A percentile compares a stretch with the other conserved stretches of the same genome.
Conservation (phyloP, 2,113 vertebrate species). For the Acanthisitta chloris region DNA sequence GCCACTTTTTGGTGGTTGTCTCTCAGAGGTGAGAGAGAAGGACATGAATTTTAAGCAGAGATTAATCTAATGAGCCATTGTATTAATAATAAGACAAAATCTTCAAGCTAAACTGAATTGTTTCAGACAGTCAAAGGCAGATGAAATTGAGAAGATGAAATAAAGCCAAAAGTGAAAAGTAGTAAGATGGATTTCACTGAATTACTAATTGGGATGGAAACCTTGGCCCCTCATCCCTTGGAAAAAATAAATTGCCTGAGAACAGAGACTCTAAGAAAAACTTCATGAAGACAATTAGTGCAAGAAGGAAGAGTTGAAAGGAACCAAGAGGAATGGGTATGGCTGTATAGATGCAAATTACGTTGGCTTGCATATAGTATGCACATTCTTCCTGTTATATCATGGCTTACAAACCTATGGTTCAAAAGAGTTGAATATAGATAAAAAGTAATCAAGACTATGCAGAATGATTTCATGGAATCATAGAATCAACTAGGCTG, state of each 20-base stretch:
- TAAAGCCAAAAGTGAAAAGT: constrained; percentile 2
- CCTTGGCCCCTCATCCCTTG: neutral
- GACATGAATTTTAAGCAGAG: constrained; percentile 30
- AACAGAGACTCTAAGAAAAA: neutral
- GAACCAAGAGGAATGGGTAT: neutral
- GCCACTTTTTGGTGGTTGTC: neutral
- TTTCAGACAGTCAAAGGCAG: neutral
- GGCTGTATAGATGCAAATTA: neutral
- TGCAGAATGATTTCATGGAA: neutral
- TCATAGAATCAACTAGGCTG: too few species aligned
- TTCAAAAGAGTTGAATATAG: neutral
- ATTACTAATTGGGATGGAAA: neutral
- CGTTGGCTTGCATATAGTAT: neutral
- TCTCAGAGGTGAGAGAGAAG: neutral
- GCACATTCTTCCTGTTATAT: neutral
- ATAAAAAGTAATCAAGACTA: neutral
- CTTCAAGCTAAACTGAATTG: neutral
- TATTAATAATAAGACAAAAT: neutral
- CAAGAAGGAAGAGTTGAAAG: neutral
- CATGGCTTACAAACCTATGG: neutral
- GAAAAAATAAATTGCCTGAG: neutral
- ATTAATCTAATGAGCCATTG: constrained; percentile 19
- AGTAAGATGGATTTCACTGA: neutral
- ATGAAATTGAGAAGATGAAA: constrained; percentile 12
- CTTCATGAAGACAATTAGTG: neutral